Evolutionary conservation across 2,888 invertebrate genomes (phyloP).

Genomic region (Drosophila nr. perissopoda): DNA sequence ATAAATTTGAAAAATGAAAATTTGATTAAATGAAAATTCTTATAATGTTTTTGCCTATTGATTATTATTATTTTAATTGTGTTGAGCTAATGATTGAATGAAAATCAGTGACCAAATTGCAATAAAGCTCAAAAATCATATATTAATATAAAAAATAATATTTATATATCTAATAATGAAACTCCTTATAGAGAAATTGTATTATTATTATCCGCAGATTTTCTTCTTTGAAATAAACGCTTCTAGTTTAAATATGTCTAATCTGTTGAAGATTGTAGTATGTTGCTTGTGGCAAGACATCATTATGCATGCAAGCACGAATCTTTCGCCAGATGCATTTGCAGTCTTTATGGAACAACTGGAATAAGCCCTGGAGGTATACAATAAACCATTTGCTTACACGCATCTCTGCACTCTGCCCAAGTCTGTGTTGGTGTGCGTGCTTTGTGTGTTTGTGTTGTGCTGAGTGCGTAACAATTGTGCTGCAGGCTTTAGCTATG

Average conservation of each 20-base stretch:
- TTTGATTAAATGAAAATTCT: no score
- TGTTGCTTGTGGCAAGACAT: neutral
- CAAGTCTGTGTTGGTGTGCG: constrained; percentile 1
- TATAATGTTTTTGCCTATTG: neutral
- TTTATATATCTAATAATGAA: neutral
- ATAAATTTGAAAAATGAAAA: neutral
- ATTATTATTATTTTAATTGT: neutral
- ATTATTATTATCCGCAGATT: neutral
- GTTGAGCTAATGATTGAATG: neutral
- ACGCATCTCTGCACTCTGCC: constrained; percentile 34
- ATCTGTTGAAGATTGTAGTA: neutral
- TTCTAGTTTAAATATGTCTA: neutral
- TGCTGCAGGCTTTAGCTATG: constrained; percentile 39
- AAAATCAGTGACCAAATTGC: neutral
- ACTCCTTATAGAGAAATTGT: neutral
- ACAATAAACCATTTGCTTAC: constrained; percentile 45
- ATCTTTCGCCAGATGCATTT: constrained; percentile 8
- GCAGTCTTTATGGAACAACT: constrained; percentile 22
- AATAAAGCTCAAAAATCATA: neutral
- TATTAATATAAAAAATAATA: neutral
- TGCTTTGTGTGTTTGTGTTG: constrained; percentile 1
- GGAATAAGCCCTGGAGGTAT: constrained; percentile 41
- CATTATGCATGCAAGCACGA: neutral
- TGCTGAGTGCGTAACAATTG: constrained; percentile 49
- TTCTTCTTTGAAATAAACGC: neutral